Evolutionary conservation across 2,888 invertebrate species (phyloP).

Genomic region (Oxyteleia sp.): DNA sequence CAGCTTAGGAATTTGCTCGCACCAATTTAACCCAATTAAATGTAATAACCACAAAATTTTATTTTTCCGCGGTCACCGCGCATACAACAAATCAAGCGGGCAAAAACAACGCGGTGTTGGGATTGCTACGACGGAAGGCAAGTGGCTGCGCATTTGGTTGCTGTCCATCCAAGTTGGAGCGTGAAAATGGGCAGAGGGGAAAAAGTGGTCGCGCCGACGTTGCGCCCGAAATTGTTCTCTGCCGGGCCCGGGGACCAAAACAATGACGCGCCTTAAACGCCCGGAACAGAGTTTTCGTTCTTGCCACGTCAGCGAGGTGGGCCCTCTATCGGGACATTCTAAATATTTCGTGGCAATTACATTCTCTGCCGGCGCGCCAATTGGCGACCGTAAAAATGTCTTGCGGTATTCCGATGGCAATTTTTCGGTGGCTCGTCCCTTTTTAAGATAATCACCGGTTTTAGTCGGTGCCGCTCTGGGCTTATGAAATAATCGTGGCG

Average conservation of each 20-base stretch:
- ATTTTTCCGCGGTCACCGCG: constrained; percentile 24
- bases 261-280: constrained; percentile 56
- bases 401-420: constrained; percentile 80
- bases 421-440: constrained; percentile 84
- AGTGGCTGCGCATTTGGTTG: constrained; percentile 30
- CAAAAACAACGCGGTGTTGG: constrained; percentile 51
- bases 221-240: constrained; percentile 51
- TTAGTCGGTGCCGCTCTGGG: constrained; percentile 58
- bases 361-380: constrained; percentile 78
- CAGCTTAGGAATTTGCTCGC: constrained; percentile 28
- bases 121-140: constrained; percentile 13
- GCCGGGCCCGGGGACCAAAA: constrained; percentile 11
- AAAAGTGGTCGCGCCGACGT: constrained; percentile 76
- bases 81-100: constrained; percentile 46
- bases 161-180: constrained; percentile 55
- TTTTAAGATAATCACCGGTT: constrained; percentile 81
- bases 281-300: constrained; percentile 49
- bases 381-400: constrained; percentile 76
- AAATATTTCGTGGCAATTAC: constrained; percentile 83
- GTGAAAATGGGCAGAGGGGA: constrained; percentile 78
- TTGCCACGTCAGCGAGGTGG: too few relatives aligned
- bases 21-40: constrained; percentile 43
- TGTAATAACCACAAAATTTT: constrained; percentile 47
- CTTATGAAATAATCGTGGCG: constrained; percentile 72
- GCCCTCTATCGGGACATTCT: constrained; percentile 76